These are phyloP conservation scores for Gulo gulo DNA, from an alignment of 2,113 vertebrate species.

Conservation along the genomic window DNA sequence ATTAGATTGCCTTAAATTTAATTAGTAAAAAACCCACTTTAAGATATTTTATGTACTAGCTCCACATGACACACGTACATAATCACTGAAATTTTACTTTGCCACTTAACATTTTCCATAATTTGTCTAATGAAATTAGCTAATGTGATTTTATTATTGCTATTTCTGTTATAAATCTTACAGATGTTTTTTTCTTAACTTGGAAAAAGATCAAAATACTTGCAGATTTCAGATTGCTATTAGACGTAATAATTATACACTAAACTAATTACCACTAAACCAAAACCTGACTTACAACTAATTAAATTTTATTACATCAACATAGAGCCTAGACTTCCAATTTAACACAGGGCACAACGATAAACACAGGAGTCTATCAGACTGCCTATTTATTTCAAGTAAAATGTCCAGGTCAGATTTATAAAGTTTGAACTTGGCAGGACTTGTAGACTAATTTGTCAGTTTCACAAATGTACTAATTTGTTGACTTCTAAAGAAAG, in stretches of 20 bases:
- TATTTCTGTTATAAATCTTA: constrained; percentile 75
- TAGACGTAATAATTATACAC: constrained; percentile 85
- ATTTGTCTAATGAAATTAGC: constrained; percentile 72
- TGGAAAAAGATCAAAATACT: constrained; percentile 83
- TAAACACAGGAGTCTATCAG: constrained; percentile 71
- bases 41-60: constrained; percentile 40
- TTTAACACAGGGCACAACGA: constrained; percentile 76
- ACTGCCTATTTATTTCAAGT: constrained; percentile 73
- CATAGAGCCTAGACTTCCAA: constrained; percentile 79
- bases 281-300: constrained; percentile 83
- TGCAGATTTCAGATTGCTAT: constrained; percentile 81
- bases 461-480: constrained; percentile 67
- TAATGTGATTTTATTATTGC: constrained; percentile 72
- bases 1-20: background rate
- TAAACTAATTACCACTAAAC: constrained; percentile 85
- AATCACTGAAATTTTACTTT: constrained; percentile 53
- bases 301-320: constrained; percentile 85
- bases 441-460: constrained; percentile 57
- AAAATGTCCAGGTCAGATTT: constrained; percentile 74
- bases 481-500: background rate
- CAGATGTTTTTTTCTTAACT: constrained; percentile 61
- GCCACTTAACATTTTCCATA: constrained; percentile 64
- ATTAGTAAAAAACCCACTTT: constrained; percentile 24
- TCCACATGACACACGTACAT: background rate
- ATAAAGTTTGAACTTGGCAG: constrained; percentile 68